Conservation (phyloP, 2,113 vertebrate species). For the Acrocephalus kingi region DNA sequence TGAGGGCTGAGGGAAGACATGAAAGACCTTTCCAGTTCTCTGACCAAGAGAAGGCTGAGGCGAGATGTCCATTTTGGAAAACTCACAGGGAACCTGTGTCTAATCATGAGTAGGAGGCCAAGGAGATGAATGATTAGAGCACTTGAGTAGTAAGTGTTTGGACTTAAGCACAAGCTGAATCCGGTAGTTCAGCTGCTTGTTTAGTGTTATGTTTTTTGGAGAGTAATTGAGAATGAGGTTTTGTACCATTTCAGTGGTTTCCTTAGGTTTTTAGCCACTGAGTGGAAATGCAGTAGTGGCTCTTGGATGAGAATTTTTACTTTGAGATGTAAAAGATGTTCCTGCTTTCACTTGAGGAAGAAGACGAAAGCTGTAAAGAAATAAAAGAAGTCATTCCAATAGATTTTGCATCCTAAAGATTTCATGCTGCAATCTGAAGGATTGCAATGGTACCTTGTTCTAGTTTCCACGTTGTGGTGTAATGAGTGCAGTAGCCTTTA, state of each 20-base stretch:
- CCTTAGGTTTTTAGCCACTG: neutral
- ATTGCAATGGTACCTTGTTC: neutral
- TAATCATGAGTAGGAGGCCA: neutral
- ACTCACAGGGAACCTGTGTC: neutral
- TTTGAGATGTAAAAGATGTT: neutral
- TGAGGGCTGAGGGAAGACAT: neutral
- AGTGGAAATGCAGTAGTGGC: neutral
- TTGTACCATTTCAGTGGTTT: neutral
- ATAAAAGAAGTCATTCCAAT: neutral
- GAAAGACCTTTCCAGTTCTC: neutral
- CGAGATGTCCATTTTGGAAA: neutral
- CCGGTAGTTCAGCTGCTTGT: neutral
- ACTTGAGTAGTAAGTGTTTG: neutral
- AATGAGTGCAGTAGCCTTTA: neutral
- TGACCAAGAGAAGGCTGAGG: neutral
- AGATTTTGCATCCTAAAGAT: neutral
- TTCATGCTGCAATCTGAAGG: neutral
- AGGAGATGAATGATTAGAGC: neutral
- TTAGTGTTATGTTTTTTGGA: fast-evolving
- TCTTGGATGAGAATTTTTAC: neutral
- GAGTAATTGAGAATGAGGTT: neutral
- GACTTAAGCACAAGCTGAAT: neutral
- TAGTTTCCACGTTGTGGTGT: fast-evolving
- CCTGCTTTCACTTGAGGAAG: neutral
- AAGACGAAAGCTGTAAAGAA: neutral